Evolutionary conservation across 2,113 vertebrate genomes (phyloP), one percentile per base, ranked within the genome.

Genomic region (Crocuta crocuta): DNA sequence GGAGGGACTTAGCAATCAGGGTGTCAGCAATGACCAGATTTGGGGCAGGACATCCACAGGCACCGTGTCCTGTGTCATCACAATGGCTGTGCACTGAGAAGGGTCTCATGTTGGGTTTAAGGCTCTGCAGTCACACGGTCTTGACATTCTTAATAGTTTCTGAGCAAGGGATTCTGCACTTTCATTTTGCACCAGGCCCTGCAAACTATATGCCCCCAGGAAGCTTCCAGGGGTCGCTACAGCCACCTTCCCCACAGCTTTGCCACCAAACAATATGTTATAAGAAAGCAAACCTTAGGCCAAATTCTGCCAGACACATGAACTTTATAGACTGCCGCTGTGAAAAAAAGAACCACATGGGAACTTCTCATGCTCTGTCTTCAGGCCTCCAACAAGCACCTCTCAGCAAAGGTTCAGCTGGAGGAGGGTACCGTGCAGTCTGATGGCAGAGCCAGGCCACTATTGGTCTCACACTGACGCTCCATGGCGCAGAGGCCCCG

Each of bases 401-500:
- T n/a, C 68, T 8, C 2, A 11, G 45, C 15, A 92, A 76, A n/a
- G 24, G 58, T 23, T 76, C 48, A 4, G 66, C 1, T 23, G 45
- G 73, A 43, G 35, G 61, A 50, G 17, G 73, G 35, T 31, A 10
- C 74, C 0, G 2, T 58, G 33, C 35, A 58, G 11, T 45, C 66
- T 26, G 35, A 55, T 1, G 33, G 65, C 31, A 87, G 2, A 80
- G 61, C 48, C 63, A 43, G 68, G 43, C 33, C 33, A 43, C 39
- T 19, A 16, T 79, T 0, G 19, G 48, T 19, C 48, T n/a, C 55
- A 35, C 43, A 23, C 2, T 0, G 31, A 88, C 1, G 43, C 10
- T 45, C 4, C 39, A 4, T 17, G 24, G 73, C 39, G 19, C 13
- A 10, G 10, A 7, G 26, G 33, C 19, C 23, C 70, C 19, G 17